phyloP scores from a whole-genome alignment of 2,888 invertebrate species.

The Amblyteles armatorius region DNA sequence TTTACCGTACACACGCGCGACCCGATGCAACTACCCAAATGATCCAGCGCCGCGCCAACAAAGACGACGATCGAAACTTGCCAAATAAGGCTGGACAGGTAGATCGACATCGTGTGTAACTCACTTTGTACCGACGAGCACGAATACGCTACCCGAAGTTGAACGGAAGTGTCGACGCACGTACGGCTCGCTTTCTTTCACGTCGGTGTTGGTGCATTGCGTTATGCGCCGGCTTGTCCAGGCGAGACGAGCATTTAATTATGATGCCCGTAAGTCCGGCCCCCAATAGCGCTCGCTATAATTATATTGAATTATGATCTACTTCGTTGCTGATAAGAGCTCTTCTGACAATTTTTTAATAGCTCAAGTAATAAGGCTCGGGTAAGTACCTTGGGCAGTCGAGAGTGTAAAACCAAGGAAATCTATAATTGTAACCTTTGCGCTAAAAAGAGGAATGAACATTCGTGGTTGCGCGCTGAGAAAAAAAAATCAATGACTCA shows the following conservation, averaged over 20 bases:
- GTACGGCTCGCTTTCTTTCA: slow-evolving; percentile 35
- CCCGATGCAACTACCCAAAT: slow-evolving; percentile 41
- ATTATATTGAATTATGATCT: slow-evolving; percentile 22
- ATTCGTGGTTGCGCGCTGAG: slow-evolving; percentile 43
- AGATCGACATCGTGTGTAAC: slow-evolving; percentile 64
- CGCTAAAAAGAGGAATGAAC: not conserved
- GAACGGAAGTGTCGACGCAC: slow-evolving; percentile 64
- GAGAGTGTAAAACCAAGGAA: not conserved
- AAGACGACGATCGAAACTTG: slow-evolving; percentile 55
- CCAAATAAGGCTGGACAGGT: slow-evolving; percentile 62
- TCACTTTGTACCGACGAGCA: slow-evolving; percentile 61
- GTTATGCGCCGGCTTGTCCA: slow-evolving; percentile 19
- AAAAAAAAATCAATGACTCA: too few relatives aligned
- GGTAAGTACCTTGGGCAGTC: not conserved
- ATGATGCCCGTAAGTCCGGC: slow-evolving; percentile 24
- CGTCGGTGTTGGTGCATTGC: slow-evolving; percentile 25
- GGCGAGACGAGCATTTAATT: slow-evolving; percentile 49
- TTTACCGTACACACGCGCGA: slow-evolving; percentile 46
- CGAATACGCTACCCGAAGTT: slow-evolving; percentile 55
- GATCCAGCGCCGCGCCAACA: slow-evolving; percentile 29
- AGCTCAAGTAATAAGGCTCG: not conserved
- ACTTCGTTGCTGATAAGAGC: not conserved
- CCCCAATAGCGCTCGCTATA: slow-evolving; percentile 16
- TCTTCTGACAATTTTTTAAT: not conserved
- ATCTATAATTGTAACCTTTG: not conserved